A percentile compares a stretch with the other conserved stretches of the same genome.
These are phyloP conservation scores for Palythoa caribaeorum DNA, from an alignment of 92 coral and sea anemone genomes.

Conservation along the genomic window DNA sequence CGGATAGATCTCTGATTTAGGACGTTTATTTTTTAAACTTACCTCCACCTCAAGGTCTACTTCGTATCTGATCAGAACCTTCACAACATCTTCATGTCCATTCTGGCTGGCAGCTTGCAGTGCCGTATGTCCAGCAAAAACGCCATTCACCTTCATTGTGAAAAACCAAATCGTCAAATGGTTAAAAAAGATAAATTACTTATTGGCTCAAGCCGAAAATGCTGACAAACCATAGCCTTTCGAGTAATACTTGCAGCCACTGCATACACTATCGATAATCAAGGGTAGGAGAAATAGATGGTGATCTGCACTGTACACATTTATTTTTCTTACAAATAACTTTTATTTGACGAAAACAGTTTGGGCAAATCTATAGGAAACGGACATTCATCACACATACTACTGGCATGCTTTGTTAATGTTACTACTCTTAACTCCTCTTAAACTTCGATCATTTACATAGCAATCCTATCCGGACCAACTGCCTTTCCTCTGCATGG, in stretches of 20 bases:
- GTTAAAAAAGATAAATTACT: neutral
- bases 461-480: too few relatives aligned
- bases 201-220: neutral
- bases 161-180: neutral
- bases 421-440: too few relatives aligned
- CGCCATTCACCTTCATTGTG: conserved; percentile 82
- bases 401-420: too few relatives aligned
- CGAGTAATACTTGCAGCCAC: neutral
- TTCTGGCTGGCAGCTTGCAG: conserved; percentile 98
- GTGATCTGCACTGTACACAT: too few relatives aligned
- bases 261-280: neutral
- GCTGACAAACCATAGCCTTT: neutral
- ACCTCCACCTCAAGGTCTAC: conserved; percentile 97
- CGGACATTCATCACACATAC: too few relatives aligned
- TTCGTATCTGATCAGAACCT: conserved; percentile 75
- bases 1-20: too few relatives aligned
- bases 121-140: conserved; percentile 99
- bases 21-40: neutral
- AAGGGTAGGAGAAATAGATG: too few relatives aligned
- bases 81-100: conserved; percentile 93
- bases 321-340: too few relatives aligned
- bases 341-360: neutral
- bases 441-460: too few relatives aligned
- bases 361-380: neutral
- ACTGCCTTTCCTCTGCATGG: too few relatives aligned